phyloP scores from a whole-genome alignment of 2,888 invertebrate species.

The Myopa testacea region DNA sequence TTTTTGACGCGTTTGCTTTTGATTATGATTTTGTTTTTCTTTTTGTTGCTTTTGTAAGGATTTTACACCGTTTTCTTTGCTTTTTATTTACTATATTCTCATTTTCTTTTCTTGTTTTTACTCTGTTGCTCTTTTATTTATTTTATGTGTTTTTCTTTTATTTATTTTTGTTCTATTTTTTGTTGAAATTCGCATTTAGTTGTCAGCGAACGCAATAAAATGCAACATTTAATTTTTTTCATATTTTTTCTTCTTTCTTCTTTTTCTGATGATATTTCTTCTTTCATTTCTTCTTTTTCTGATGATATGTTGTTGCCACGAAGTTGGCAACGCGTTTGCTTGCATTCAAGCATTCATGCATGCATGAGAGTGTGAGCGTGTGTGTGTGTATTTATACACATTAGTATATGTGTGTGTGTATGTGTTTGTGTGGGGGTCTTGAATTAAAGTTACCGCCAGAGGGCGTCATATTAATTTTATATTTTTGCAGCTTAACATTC shows the following conservation, averaged over 20 bases:
- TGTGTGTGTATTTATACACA: not conserved
- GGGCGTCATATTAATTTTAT: conserved; percentile 28
- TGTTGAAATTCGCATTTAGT: conserved; percentile 3
- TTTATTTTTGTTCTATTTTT: not conserved
- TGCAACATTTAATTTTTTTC: conserved; percentile 14
- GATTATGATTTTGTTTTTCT: too few relatives aligned
- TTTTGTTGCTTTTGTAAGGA: too few relatives aligned
- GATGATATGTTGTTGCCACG: not conserved
- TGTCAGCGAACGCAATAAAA: not conserved
- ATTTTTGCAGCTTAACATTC: conserved; percentile 10
- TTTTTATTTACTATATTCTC: too few relatives aligned
- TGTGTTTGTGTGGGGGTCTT: conserved; percentile 15
- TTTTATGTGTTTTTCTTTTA: too few relatives aligned
- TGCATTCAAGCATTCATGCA: not conserved
- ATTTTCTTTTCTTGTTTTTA: not conserved
- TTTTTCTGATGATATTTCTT: not conserved
- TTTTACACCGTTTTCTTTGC: too few relatives aligned
- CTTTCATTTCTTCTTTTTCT: too few relatives aligned
- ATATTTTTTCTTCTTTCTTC: not conserved
- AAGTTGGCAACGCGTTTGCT: conserved; percentile 14
- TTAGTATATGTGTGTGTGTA: not conserved
- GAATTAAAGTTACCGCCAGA: conserved; percentile 18
- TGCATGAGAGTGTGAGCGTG: conserved; percentile 16
- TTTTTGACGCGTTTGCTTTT: too few relatives aligned
- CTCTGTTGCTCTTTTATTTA: not conserved